Evolutionary conservation across 2,888 invertebrate genomes (phyloP).

Genomic region (Acleris emargana): DNA sequence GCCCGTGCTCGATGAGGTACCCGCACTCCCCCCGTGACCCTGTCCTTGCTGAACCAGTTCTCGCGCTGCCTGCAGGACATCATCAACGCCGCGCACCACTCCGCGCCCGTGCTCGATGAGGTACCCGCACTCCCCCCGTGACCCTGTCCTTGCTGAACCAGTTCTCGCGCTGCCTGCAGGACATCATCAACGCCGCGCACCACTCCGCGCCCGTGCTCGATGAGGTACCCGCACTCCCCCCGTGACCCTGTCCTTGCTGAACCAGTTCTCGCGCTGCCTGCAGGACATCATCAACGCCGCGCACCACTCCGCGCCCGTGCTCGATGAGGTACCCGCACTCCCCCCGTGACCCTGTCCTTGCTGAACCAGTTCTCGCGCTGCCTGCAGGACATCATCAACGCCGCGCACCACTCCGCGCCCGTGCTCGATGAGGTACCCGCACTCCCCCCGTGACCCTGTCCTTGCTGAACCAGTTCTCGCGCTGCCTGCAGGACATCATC

Average conservation of each 20-base stretch:
- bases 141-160: slow-evolving; percentile 87
- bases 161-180: slow-evolving; percentile 96
- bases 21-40: not conserved
- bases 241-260: not conserved
- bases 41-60: slow-evolving; percentile 90
- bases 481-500: slow-evolving; percentile 4
- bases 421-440: no score
- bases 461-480: no score
- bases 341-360: no score
- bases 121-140: not conserved
- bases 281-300: slow-evolving; percentile 7
- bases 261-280: no score
- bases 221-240: slow-evolving; percentile 10
- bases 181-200: slow-evolving; percentile 90
- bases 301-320: not conserved
- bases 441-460: no score
- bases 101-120: slow-evolving; percentile 28
- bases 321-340: no score
- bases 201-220: slow-evolving; percentile 33
- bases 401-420: not conserved
- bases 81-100: slow-evolving; percentile 85
- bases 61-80: slow-evolving; percentile 97
- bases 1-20: slow-evolving; percentile 28
- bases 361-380: no score
- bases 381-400: slow-evolving; percentile 7